Conservation (phyloP, 2,797 vertebrate species). For the Okamejei kenojei region DNA sequence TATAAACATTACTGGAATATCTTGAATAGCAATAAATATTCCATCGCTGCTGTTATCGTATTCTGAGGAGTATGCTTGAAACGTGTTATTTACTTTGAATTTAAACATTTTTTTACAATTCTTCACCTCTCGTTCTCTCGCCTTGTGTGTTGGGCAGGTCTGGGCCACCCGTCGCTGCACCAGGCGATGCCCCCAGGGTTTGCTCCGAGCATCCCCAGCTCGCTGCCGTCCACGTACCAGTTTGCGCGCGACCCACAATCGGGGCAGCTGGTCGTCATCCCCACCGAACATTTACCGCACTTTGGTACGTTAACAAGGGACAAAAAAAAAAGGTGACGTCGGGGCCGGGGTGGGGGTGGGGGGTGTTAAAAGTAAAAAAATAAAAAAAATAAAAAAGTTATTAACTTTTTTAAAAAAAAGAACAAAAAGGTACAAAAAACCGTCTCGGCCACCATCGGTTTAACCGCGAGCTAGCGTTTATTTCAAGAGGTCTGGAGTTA, state of each 20-base stretch:
- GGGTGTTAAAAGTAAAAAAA: background rate
- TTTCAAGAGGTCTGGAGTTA: background rate
- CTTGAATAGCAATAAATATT: too few relatives aligned
- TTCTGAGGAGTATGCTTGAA: too few relatives aligned
- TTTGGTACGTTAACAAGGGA: conserved; percentile 67
- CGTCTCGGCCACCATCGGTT: too few relatives aligned
- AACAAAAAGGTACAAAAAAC: too few relatives aligned
- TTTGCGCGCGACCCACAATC: conserved; percentile 90
- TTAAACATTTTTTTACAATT: too few relatives aligned
- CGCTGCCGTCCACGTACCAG: conserved; percentile 83
- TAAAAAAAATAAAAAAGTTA: too few relatives aligned
- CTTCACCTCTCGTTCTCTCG: background rate
- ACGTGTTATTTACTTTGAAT: background rate
- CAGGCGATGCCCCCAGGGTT: conserved; percentile 82
- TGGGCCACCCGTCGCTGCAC: conserved; percentile 80
- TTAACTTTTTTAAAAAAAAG: too few relatives aligned
- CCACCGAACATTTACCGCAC: conserved; percentile 86
- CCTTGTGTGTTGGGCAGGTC: conserved; percentile 57
- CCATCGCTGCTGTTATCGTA: too few relatives aligned
- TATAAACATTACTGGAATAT: background rate
- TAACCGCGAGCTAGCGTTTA: too few relatives aligned
- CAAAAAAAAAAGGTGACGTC: too few relatives aligned
- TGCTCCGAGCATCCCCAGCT: conserved; percentile 71
- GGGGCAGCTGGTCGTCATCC: conserved; percentile 88
- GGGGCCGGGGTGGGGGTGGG: background rate